These are phyloP conservation scores for Bathynomus jamesi DNA, from an alignment of 1,140 invertebrate genomes.

Conservation along the genomic window DNA sequence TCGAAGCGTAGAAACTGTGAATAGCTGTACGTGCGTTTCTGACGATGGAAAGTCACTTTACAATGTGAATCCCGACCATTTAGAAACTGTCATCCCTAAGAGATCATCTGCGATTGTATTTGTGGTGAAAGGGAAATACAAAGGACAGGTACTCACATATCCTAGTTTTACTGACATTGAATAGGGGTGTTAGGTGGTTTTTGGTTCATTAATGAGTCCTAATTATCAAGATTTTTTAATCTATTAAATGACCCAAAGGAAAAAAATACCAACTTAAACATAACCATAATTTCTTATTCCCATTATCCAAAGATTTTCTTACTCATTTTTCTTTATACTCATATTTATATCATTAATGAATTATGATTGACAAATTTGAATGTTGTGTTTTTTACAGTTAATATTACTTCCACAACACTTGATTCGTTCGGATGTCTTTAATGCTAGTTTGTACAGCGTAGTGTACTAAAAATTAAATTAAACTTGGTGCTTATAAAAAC, in stretches of 20 bases:
- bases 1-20: conserved; percentile 41
- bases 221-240: neutral
- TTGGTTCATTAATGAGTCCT: neutral
- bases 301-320: neutral
- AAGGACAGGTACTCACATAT: conserved; percentile 40
- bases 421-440: too few species aligned
- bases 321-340: neutral
- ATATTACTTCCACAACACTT: too few species aligned
- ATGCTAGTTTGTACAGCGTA: too few species aligned
- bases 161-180: neutral
- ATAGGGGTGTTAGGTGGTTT: neutral
- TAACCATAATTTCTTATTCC: neutral
- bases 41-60: conserved; percentile 43
- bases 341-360: neutral
- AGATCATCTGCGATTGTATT: conserved; percentile 40
- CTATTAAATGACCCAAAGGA: neutral
- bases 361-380: neutral
- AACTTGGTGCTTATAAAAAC: neutral
- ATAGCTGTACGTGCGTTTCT: conserved; percentile 43
- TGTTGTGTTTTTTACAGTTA: too few species aligned
- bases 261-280: neutral
- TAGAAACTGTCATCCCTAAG: conserved; percentile 47
- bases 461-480: too few species aligned
- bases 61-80: conserved; percentile 38
- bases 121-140: conserved; percentile 43